A percentile compares a stretch with the other conserved stretches of the same genome.
Evolutionary conservation across 2,113 vertebrate genomes (phyloP).

Genomic region (Machaerirhynchus nigripectus): DNA sequence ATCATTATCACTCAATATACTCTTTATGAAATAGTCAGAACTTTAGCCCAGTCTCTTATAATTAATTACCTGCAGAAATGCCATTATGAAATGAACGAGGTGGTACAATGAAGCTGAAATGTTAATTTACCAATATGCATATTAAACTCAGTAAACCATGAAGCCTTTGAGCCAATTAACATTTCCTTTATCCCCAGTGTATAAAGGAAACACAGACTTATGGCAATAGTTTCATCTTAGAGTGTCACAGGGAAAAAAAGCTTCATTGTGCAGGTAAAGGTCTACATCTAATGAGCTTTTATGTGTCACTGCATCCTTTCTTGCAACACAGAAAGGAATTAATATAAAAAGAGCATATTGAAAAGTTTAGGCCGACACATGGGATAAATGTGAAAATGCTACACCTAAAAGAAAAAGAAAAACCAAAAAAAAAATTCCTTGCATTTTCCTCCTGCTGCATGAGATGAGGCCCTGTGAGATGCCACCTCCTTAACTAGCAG

Average conservation of each 20-base stretch:
- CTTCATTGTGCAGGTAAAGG: neutral
- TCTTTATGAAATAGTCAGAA: neutral
- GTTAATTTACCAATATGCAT: slow-evolving; percentile 66
- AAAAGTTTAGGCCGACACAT: neutral
- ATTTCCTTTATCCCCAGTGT: neutral
- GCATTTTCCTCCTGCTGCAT: neutral
- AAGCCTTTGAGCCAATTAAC: slow-evolving; percentile 41
- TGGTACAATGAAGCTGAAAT: slow-evolving; percentile 69
- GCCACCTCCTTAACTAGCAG: neutral
- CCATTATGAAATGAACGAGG: slow-evolving; percentile 16
- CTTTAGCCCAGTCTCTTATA: neutral
- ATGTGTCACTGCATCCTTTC: neutral
- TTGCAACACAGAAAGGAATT: neutral
- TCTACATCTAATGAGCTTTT: slow-evolving; percentile 10
- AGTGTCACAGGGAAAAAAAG: neutral
- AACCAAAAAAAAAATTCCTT: neutral
- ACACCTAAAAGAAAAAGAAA: neutral
- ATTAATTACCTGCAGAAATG: slow-evolving; percentile 43
- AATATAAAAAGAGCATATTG: neutral
- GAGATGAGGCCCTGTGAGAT: neutral
- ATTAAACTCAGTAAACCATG: slow-evolving; percentile 44
- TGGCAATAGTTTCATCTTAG: neutral
- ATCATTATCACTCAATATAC: neutral
- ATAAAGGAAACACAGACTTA: neutral
- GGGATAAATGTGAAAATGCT: neutral